These are phyloP conservation scores for Plestiodon gilberti DNA, from an alignment of 2,113 vertebrate species.

Conservation along the genomic window DNA sequence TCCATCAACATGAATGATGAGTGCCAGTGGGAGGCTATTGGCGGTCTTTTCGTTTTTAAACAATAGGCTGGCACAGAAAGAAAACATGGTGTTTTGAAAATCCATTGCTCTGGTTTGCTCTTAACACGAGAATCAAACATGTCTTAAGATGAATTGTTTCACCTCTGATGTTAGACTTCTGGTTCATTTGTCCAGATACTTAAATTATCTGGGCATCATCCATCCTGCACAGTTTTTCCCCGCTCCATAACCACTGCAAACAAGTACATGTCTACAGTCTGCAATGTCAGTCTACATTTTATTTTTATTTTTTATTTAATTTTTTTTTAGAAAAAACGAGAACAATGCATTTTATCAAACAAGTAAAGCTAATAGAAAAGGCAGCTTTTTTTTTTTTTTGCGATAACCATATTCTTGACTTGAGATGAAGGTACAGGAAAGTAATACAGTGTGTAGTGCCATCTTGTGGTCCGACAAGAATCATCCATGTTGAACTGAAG, in stretches of 20 bases:
- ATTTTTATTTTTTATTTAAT: fast-evolving
- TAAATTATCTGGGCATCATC: neutral
- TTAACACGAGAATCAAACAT: neutral
- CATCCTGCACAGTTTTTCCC: neutral
- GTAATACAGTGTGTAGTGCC: constrained; percentile 36
- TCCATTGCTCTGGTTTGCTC: neutral
- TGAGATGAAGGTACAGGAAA: fast-evolving
- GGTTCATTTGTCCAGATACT: neutral
- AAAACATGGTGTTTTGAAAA: neutral
- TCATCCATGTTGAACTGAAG: neutral
- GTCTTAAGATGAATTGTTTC: neutral
- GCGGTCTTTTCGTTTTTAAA: neutral
- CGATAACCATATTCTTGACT: neutral
- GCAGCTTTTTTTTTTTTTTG: neutral
- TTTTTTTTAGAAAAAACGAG: neutral
- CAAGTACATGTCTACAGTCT: neutral
- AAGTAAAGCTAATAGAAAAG: neutral
- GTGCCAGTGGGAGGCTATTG: too few relatives aligned
- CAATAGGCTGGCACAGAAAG: neutral
- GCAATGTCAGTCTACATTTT: too few relatives aligned
- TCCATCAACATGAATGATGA: neutral
- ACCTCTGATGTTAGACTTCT: neutral
- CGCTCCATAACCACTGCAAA: neutral
- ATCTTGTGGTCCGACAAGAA: constrained; percentile 48
- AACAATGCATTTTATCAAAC: too few relatives aligned